These are phyloP conservation scores for Pristionchus fissidentatus DNA, from an alignment of 2,888 invertebrate genomes.

Conservation along the genomic window DNA sequence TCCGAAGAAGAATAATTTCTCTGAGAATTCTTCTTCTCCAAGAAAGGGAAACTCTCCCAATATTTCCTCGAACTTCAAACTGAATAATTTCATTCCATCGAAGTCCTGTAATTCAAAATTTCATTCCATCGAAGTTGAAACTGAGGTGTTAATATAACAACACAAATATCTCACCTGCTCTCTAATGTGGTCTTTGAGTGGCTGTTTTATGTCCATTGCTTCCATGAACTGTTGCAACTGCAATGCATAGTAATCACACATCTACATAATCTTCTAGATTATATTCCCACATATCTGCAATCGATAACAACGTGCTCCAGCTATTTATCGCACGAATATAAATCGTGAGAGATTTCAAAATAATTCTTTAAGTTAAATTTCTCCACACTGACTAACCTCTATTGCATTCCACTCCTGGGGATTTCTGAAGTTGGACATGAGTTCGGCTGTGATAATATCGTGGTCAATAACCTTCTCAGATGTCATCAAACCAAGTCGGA, in stretches of 20 bases:
- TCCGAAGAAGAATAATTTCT: not conserved
- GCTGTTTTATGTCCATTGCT: not conserved
- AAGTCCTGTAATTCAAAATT: not conserved
- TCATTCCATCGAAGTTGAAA: too few relatives aligned
- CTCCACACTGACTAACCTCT: not conserved
- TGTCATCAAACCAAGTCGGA: not conserved
- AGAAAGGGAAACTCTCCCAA: not conserved
- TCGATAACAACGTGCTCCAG: too few relatives aligned
- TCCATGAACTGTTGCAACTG: not conserved
- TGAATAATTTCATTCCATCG: not conserved
- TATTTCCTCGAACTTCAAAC: not conserved
- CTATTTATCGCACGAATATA: too few relatives aligned
- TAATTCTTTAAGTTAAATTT: not conserved
- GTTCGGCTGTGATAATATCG: not conserved
- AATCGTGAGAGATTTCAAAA: too few relatives aligned
- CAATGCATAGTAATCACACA: not conserved
- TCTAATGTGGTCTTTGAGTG: not conserved
- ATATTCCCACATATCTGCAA: too few relatives aligned
- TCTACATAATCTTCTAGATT: not conserved
- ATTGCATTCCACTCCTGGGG: not conserved
- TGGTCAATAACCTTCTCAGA: not conserved
- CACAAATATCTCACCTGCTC: not conserved
- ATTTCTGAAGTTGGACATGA: not conserved
- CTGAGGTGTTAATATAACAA: not conserved
- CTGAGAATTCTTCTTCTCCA: not conserved